These are phyloP conservation scores for Octomys mimax DNA, from an alignment of 2,797 vertebrate genomes.

Conservation along the genomic window DNA sequence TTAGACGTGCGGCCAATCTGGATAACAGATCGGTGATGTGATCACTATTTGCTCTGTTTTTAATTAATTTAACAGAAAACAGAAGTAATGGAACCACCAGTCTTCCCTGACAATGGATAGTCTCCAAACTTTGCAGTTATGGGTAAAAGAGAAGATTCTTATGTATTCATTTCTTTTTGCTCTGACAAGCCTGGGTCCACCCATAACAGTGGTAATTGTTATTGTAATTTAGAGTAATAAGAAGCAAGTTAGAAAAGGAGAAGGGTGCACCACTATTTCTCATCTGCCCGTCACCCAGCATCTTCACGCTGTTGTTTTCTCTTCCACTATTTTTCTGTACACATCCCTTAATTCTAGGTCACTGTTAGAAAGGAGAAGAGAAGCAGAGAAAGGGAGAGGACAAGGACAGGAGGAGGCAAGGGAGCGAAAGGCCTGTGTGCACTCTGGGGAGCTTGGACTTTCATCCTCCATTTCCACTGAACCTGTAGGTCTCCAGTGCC, in stretches of 20 bases:
- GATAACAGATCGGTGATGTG: background rate
- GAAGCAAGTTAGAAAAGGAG: background rate
- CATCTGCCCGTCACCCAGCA: rapidly evolving
- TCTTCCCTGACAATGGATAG: background rate
- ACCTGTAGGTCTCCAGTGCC: background rate
- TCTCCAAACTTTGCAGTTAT: background rate
- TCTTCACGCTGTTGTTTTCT: background rate
- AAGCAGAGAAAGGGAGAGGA: rapidly evolving
- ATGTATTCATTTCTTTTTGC: background rate
- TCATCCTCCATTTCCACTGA: background rate
- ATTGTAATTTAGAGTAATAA: background rate
- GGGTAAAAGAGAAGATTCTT: background rate
- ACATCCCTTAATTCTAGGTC: background rate
- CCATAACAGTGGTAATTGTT: too few species aligned
- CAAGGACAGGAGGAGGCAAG: rapidly evolving
- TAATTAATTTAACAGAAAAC: background rate
- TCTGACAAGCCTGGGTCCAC: background rate
- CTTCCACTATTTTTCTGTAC: background rate
- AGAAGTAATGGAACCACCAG: background rate
- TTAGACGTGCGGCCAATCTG: conserved; percentile 66
- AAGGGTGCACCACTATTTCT: background rate
- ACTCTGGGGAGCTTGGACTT: background rate
- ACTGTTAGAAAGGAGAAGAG: background rate
- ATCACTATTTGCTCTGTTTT: background rate
- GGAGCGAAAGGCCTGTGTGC: too few species aligned